Conservation (phyloP, 2,888 invertebrate genomes). For the Pseudococcus longispinus region DNA sequence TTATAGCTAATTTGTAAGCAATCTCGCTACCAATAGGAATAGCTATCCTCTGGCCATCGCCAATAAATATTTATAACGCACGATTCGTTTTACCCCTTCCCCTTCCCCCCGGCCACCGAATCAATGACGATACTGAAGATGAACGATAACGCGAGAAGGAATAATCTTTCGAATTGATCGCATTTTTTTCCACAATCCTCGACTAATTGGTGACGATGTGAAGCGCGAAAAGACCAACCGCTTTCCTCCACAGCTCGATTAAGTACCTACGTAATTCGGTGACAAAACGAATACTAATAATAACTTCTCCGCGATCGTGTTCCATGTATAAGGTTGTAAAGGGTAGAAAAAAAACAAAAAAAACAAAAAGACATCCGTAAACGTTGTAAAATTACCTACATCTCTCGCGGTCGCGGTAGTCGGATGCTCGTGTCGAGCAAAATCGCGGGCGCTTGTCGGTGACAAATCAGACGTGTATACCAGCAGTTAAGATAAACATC, state of each 20-base stretch:
- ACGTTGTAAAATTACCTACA: neutral
- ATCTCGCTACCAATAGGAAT: too few relatives aligned
- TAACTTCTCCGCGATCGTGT: neutral
- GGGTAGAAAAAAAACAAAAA: neutral
- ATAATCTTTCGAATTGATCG: neutral
- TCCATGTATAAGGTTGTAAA: neutral
- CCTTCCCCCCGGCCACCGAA: too few relatives aligned
- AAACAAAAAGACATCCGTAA: neutral
- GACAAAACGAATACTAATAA: neutral
- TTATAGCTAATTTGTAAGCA: too few relatives aligned
- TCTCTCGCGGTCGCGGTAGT: neutral
- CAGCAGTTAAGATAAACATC: constrained; percentile 56
- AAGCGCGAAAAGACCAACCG: neutral
- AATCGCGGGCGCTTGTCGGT: constrained; percentile 50
- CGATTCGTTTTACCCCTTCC: too few relatives aligned
- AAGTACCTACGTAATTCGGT: constrained; percentile 22
- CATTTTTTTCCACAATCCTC: neutral
- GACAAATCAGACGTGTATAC: constrained; percentile 55
- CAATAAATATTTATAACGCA: too few relatives aligned
- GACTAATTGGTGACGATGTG: neutral
- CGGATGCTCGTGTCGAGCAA: constrained; percentile 10
- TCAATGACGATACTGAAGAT: too few relatives aligned
- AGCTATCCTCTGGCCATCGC: too few relatives aligned
- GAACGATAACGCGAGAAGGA: too few relatives aligned
- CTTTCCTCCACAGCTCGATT: neutral